Base-by-base conservation (phyloP, 2,797 vertebrate genomes). In the Huso huso region DNA sequence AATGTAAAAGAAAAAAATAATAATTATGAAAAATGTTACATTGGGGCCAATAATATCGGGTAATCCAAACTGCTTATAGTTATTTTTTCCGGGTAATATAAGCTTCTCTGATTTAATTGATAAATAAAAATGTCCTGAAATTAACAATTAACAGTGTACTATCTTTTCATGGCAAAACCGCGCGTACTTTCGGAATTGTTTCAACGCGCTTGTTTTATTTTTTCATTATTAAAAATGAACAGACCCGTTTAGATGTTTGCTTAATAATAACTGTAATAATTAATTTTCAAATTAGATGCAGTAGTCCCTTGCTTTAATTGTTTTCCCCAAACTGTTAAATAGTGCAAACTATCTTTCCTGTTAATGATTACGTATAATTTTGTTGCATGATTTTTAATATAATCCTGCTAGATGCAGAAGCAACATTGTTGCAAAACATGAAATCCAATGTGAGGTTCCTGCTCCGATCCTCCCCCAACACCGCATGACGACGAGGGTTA, bases 401-500 rank as follows among this genome's bases (percentile, higher is more conserved):
- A 51, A 75, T 71, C 50, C 74, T 68, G 15, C 48, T 58, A 62
- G 61, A 64, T 64, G 69, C 57, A 74, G 68, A 62, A 66, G 74
- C 61, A 72, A 71, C 72, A 65, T 49, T 70, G 71, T 68, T 75
- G 72, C 15, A 77, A 76, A 70, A 68, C 71, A 73, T 75, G 71
- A 71, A 72, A 72, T 79, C 71, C 67, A 67, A 70, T 72, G 79
- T 69, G 70, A 73, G 73, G 79, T 68, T 77, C 64, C 69, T 77
- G 71, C 77, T 82, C 77, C 82, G 73, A 79, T 81, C 82, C 80
- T 85, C 84, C 86, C 84, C 74, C 70, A 74, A 77, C 76, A 73
- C 77, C 83, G 76, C 88, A 87, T 87, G 88, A 87, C 88, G 83
- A 78, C 78, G 65, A 68, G 75, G 75, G 75, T 77, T 82, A 63